These are phyloP conservation scores for Heliconius hermathena DNA, from an alignment of 1,140 invertebrate species.

Conservation along the genomic window DNA sequence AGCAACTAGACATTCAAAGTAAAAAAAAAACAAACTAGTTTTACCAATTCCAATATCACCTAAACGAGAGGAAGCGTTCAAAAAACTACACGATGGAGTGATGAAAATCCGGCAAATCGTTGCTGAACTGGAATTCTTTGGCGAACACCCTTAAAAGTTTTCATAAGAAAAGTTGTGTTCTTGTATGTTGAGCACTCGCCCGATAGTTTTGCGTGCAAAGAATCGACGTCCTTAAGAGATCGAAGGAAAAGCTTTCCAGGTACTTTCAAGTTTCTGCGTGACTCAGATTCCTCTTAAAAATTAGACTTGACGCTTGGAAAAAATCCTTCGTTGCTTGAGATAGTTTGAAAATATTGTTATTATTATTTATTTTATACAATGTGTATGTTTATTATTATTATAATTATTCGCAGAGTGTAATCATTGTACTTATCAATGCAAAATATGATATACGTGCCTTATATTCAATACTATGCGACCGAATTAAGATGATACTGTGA, in stretches of 20 bases:
- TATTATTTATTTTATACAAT: background rate
- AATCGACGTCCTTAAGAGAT: conserved; percentile 34
- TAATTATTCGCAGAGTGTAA: no score
- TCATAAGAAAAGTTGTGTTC: conserved; percentile 60
- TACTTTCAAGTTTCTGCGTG: conserved; percentile 26
- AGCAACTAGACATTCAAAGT: no score
- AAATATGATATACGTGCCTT: no score
- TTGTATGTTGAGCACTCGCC: conserved; percentile 47
- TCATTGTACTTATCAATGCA: no score
- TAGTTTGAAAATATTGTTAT: conserved; percentile 4
- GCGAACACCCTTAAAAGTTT: conserved; percentile 58
- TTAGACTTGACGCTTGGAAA: conserved; percentile 12
- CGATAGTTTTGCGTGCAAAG: conserved; percentile 49
- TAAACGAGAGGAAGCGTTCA: conserved; percentile 8
- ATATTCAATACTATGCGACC: no score
- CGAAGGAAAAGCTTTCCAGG: conserved; percentile 26
- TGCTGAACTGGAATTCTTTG: conserved; percentile 55
- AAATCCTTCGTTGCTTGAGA: background rate
- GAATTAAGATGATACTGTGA: no score
- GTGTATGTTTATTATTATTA: no score
- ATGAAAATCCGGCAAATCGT: conserved; percentile 50
- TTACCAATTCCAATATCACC: background rate
- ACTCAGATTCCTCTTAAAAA: conserved; percentile 26
- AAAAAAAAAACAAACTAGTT: background rate
- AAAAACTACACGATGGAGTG: conserved; percentile 26